Conservation (phyloP, 37 sponge, comb jelly and placozoan species). For the Beroe ovata region DNA sequence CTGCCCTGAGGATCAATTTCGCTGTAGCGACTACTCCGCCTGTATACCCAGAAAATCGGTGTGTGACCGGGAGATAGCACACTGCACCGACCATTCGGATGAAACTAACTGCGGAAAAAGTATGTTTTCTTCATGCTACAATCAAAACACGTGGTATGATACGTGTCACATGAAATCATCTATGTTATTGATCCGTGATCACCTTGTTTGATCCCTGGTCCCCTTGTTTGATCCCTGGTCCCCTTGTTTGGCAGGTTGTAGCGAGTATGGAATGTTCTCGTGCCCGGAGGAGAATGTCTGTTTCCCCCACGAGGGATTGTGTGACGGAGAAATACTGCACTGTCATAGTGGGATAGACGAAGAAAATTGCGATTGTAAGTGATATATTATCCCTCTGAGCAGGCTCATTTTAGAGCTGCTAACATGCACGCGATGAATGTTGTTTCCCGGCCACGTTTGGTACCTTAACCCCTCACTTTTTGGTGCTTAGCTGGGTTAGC, state of each 20-base stretch:
- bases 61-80: background rate
- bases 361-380: background rate
- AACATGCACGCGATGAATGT: no score
- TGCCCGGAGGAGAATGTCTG: background rate
- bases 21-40: background rate
- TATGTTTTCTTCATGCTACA: no score
- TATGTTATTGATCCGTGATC: no score
- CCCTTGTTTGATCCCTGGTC: no score
- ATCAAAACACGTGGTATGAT: no score
- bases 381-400: background rate
- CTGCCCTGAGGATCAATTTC: no score
- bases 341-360: background rate
- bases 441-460: no score
- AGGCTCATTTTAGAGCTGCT: no score
- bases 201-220: no score
- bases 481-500: no score
- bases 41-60: background rate
- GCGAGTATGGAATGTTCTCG: background rate
- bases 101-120: background rate
- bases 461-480: no score
- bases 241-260: background rate
- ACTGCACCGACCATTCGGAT: background rate
- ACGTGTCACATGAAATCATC: no score
- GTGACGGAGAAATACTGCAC: background rate
- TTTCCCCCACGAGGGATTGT: background rate